Evolutionary conservation across 2,113 vertebrate genomes (phyloP).

Genomic region (Pristiophorus japonicus): DNA sequence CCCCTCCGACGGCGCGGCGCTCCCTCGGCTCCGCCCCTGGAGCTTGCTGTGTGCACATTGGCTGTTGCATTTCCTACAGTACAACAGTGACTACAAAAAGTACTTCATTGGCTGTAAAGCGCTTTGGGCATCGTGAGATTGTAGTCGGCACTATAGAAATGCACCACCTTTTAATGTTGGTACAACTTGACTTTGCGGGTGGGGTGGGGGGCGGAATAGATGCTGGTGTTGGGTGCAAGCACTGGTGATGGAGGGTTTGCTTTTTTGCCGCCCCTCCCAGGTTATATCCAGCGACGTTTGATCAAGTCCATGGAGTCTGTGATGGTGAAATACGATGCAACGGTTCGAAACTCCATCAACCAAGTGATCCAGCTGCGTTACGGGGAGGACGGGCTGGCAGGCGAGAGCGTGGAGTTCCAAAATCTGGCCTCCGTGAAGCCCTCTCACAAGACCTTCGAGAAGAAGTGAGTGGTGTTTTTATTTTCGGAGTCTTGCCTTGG

Average conservation of each 20-base stretch:
- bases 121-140: not conserved
- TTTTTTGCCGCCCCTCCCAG: constrained; percentile 45
- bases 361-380: constrained; percentile 93
- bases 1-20: too few relatives aligned
- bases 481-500: not conserved
- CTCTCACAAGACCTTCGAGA: constrained; percentile 90
- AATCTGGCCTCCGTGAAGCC: constrained; percentile 87
- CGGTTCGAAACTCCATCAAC: constrained; percentile 89
- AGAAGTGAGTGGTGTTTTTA: constrained; percentile 69
- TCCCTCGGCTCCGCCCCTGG: too few relatives aligned
- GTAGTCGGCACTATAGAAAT: not conserved
- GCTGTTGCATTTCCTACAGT: not conserved
- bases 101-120: not conserved
- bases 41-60: not conserved
- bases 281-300: constrained; percentile 87
- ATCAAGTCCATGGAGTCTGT: constrained; percentile 98
- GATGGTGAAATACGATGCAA: constrained; percentile 92
- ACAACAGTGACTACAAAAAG: not conserved
- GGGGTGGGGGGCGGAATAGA: not conserved
- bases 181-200: not conserved
- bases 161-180: not conserved
- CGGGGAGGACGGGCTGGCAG: constrained; percentile 84
- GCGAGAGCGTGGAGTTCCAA: constrained; percentile 89
- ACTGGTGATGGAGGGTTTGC: not conserved
- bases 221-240: not conserved